Evolutionary conservation across 2,888 invertebrate genomes (phyloP), one percentile per base, ranked within the genome.

Genomic region (Mystacides longicornis): DNA sequence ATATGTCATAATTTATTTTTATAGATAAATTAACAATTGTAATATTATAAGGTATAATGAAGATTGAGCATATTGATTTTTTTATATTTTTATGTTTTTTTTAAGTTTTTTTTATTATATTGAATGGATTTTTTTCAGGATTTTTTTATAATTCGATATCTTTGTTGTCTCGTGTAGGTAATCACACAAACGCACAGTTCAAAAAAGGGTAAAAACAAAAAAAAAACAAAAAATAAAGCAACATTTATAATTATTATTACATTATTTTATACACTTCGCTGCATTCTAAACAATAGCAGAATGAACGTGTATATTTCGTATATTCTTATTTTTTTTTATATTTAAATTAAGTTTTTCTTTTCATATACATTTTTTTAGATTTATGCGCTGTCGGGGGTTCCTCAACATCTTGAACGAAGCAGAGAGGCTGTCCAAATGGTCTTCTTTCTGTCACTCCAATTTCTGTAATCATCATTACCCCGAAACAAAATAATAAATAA

Each of bases 371-470:
- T 52, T 72, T 72, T 66, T 75, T 70, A 69, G 75, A 74, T 70
- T 77, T 75, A 68, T 76, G 74, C 62, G 77, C 74, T 65, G 76
- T 74, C 67, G 76, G 75, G 63, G 74, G 74, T 67, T 77, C 77
- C 65, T 77, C 77, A 65, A 77, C 77, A 67, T 79, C 78, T 65
- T 77, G 77, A 49, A 76, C 71, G 71, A 85, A 79, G 79, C 87
- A 85, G 71, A 90, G 77, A 59, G 90, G 89, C 71, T 89, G 88
- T 68, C 89, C 89, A 69, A 87, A 87, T 60, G 87, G 83, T 71
- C 87, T 80, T 64, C 81, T 81, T 64, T 80, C 80, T 62, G 80
- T 77, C 67, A 75, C 75, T 68, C 81, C 78, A 66, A 72, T 72
- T 69, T 76, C 77, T 78, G 76, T 73, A 76, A 72, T 67, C 56